Conservation (phyloP, 2,888 invertebrate genomes). For the Hipparchia semele region DNA sequence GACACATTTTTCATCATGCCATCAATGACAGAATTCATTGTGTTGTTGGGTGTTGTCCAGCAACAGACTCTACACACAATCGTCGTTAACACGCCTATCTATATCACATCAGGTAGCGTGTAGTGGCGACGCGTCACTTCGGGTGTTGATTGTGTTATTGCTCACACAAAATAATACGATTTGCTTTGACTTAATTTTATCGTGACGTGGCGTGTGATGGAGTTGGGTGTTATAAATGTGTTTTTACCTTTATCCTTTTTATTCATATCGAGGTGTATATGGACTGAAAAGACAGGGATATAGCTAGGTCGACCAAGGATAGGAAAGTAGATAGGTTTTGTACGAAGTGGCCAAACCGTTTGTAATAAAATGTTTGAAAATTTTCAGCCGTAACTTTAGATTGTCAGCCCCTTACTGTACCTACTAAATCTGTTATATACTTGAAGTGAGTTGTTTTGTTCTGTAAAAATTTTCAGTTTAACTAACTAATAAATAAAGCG, state of each 20-base stretch:
- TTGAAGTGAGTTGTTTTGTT: too few species aligned
- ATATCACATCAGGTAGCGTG: not conserved
- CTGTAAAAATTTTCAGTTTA: too few species aligned
- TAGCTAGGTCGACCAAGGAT: conserved; percentile 65
- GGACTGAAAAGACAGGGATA: conserved; percentile 77
- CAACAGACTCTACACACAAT: not conserved
- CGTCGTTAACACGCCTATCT: not conserved
- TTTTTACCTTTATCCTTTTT: conserved; percentile 48
- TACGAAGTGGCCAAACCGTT: conserved; percentile 69
- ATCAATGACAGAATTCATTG: not conserved
- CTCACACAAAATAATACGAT: not conserved
- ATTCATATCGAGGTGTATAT: conserved; percentile 64
- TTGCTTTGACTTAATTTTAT: not conserved
- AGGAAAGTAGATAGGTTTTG: conserved; percentile 72
- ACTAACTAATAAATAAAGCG: too few species aligned
- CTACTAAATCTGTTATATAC: not conserved
- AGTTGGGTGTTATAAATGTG: not conserved
- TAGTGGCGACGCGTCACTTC: not conserved
- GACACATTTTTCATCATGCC: not conserved
- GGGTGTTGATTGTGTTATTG: not conserved
- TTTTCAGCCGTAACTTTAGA: conserved; percentile 50
- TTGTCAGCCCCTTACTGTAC: not conserved
- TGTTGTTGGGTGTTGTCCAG: not conserved
- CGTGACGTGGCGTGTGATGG: not conserved
- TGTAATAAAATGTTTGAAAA: conserved; percentile 56